Evolutionary conservation across 2,797 vertebrate genomes (phyloP), one percentile per base, ranked within the genome.

Genomic region (Balearica regulorum): DNA sequence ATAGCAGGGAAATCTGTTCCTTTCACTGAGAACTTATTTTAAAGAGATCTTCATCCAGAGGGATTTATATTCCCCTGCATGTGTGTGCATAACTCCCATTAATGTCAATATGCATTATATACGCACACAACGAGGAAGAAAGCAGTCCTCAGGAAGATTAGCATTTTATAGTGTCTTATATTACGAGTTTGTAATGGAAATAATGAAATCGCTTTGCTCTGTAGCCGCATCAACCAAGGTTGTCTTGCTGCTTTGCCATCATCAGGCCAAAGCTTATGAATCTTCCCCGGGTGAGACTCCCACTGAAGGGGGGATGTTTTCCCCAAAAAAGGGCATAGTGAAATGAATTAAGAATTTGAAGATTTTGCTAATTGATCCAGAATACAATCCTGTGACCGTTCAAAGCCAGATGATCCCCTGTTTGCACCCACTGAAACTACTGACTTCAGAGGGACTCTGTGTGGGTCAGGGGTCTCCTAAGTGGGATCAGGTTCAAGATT

Each of bases 31-130:
- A 94, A 83, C 80, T 90, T 92, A n/a, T 72, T 85, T 86, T 58
- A 62, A 46, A 82, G 93, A 88, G 70, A 70, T 88, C 93, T 88
- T 96, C 93, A 94, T 96, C 92, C 94, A 51, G 85, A 77, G 88
- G 80, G 61, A 87, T 90, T 93, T 90, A 57, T 77, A 55, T 68
- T 70, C 70, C 87, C 69, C 57, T 13, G 69, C 64, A 54, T 46
- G 92, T n/a, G 75, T 91, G 92, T 92, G 85, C 43, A 17, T 58
- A 93, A 61, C 87, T 90, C 90, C 92, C 80, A 57, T 78, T 79
- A 87, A 83, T 84, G 79, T 92, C 89, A 94, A 72, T 68, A 37
- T 9, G 90, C 81, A 95, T 97, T 96, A 96, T 95, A 71, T 61
- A 54, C 6, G 4, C 71, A 33, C 66, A 5, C 51, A 75, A 79